phyloP scores from a whole-genome alignment of 2,888 invertebrate genomes.

The Gymnosoma rotundatum region DNA sequence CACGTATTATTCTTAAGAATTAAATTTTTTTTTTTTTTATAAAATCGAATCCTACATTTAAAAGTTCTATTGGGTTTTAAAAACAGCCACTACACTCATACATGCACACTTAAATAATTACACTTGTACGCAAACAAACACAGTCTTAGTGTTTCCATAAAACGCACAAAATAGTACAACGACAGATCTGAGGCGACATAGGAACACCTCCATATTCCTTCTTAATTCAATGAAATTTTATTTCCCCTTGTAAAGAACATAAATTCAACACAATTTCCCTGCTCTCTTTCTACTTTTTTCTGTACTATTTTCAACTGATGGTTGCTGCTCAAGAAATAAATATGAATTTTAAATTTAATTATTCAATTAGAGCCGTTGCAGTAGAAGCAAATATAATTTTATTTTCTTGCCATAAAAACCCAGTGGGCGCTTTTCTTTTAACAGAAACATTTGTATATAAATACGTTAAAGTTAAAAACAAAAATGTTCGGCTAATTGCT shows the following conservation, averaged over 20 bases:
- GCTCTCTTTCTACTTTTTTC: neutral
- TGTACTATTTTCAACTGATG: neutral
- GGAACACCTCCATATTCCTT: neutral
- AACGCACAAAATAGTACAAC: no score
- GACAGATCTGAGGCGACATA: neutral
- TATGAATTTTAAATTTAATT: constrained; percentile 62
- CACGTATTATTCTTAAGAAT: no score
- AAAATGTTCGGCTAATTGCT: neutral
- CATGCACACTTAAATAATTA: no score
- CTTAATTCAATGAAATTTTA: constrained; percentile 26
- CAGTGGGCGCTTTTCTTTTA: constrained; percentile 6
- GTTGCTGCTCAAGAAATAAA: constrained; percentile 16
- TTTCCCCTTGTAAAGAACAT: neutral
- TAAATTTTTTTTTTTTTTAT: no score
- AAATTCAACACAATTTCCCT: constrained; percentile 11
- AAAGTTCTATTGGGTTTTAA: no score
- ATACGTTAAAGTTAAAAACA: neutral
- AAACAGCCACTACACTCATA: no score
- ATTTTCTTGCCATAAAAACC: constrained; percentile 25
- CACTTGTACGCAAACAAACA: no score
- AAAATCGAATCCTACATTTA: no score
- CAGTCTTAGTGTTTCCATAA: no score
- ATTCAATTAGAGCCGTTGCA: constrained; percentile 57
- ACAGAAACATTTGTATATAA: no score
- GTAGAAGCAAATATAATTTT: constrained; percentile 36